Evolutionary conservation across 2,113 vertebrate species (phyloP), one percentile per base, ranked within the genome.

Genomic region (Brachyhypopomus gauderio): DNA sequence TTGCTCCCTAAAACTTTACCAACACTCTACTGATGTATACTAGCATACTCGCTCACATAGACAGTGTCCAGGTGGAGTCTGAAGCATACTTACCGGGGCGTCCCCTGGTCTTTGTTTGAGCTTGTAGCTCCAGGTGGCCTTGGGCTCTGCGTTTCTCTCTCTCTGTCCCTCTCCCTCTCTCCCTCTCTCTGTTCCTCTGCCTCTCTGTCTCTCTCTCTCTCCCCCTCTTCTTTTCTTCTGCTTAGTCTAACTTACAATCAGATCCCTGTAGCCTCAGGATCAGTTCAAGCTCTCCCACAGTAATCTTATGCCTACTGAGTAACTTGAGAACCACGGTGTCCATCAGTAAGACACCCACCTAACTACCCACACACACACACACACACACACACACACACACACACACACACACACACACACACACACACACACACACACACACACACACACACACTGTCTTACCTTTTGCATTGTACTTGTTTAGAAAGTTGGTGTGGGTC

Each of bases 381-480:
- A 48, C 45, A 4, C 12, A 48, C 45, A 48, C 45, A 48, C 38
- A 41, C 38, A 48, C 45, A 9, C 45, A 4, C 45, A 48, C 45
- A 48, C 38, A 48, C 45, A 9, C 45, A 5, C 12, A 41, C 38
- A 41, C 7, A 41, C 38, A 41, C 41, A 2, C 41, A 2, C 41
- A 2, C 45, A 0, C 64, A 63, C 58, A 25, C 72, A 14, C 75
- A 78, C 66, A 66, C 66, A 74, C 58, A 73, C 45, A 70, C 22
- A 55, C 70, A 69, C 27, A 25, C 59, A 80, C 52, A 20, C 20
- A 38, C 64, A 79, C 87, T 79, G 41, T 87, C 81, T 89, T 89
- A 92, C 92, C 90, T 90, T 86, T 79, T 81, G 88, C 85, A 89
- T 88, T 88, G 86, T 73, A 83, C 83, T 72, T 70, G 76, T 82